phyloP scores from a whole-genome alignment of 2,113 vertebrate species.

The Alethe castanea region DNA sequence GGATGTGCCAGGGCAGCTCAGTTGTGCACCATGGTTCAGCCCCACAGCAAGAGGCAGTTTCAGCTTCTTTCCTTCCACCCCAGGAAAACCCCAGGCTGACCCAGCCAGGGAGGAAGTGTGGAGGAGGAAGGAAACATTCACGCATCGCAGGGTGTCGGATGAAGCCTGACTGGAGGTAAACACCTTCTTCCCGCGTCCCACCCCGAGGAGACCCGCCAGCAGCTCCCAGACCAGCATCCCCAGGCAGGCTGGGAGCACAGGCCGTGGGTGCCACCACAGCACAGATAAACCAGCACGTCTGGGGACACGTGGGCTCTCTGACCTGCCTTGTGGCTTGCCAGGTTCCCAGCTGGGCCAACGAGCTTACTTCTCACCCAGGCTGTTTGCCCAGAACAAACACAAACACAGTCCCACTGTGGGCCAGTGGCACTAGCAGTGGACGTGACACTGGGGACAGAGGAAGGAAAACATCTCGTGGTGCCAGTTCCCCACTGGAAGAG shows the following conservation, averaged over 20 bases:
- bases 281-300: neutral
- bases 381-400: neutral
- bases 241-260: neutral
- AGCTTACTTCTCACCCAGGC: neutral
- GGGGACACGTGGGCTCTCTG: neutral
- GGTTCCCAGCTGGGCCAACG: rapidly evolving
- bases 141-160: neutral
- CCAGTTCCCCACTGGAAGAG: neutral
- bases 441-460: neutral
- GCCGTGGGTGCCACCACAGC: rapidly evolving
- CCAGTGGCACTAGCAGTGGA: neutral
- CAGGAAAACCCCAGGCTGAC: slow-evolving; percentile 13
- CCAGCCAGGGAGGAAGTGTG: neutral
- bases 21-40: neutral
- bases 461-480: neutral
- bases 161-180: neutral
- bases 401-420: rapidly evolving
- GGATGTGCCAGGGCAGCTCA: rapidly evolving
- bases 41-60: neutral
- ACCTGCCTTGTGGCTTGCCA: neutral
- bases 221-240: neutral
- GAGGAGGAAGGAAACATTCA: slow-evolving; percentile 39
- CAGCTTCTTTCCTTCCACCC: neutral
- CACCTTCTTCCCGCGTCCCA: neutral
- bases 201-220: neutral